These are phyloP conservation scores for Eumacrocentrus americanus DNA, from an alignment of 2,888 invertebrate genomes.

Conservation along the genomic window DNA sequence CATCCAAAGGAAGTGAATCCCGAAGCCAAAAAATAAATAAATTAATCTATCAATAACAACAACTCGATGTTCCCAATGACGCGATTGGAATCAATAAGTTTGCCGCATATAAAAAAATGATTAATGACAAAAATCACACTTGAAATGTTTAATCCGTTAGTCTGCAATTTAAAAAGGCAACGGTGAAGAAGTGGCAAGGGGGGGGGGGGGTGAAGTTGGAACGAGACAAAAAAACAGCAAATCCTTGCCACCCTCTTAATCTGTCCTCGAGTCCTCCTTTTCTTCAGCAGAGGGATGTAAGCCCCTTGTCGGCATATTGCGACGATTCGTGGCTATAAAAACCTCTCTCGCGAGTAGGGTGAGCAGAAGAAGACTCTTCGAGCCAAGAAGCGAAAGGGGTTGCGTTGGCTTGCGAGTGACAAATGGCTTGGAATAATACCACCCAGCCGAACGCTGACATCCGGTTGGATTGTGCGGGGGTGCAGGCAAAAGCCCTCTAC, in stretches of 20 bases:
- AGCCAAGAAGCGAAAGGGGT: slow-evolving; percentile 56
- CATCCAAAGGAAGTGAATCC: slow-evolving; percentile 30
- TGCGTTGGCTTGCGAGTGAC: slow-evolving; percentile 55
- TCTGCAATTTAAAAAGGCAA: slow-evolving; percentile 12
- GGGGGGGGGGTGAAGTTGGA: slow-evolving; percentile 31
- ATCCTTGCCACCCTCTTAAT: slow-evolving; percentile 57
- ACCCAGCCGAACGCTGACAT: slow-evolving; percentile 42
- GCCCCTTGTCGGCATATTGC: slow-evolving; percentile 61
- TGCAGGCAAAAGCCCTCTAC: not conserved
- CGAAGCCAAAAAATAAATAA: not conserved
- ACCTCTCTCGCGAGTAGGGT: slow-evolving; percentile 38
- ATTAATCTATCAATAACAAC: too few species aligned
- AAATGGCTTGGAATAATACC: slow-evolving; percentile 62
- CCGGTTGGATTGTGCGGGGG: slow-evolving; percentile 14
- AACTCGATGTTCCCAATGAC: too few species aligned
- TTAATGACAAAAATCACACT: not conserved
- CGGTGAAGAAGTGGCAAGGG: slow-evolving; percentile 25
- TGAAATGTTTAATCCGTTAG: slow-evolving; percentile 22
- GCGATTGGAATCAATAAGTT: too few species aligned
- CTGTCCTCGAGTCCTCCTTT: slow-evolving; percentile 45
- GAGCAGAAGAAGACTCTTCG: slow-evolving; percentile 28
- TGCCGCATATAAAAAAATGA: not conserved
- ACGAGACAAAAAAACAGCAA: slow-evolving; percentile 39
- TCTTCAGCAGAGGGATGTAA: slow-evolving; percentile 44
- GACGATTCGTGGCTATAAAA: slow-evolving; percentile 61